Conservation (phyloP, 2,797 vertebrate species). For the Chelonia mydas region DNA sequence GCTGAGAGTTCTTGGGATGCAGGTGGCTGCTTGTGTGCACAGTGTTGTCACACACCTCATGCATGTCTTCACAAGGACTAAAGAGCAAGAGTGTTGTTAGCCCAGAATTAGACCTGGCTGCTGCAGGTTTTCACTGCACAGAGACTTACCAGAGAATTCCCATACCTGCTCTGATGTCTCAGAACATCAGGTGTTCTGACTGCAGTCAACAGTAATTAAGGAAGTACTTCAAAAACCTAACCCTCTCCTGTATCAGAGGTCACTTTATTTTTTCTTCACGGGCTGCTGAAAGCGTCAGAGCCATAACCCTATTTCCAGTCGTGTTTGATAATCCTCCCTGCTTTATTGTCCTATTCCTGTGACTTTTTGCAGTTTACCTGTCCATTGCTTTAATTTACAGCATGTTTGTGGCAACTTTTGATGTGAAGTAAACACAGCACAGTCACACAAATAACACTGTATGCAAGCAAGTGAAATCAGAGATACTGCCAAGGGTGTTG, state of each 20-base stretch:
- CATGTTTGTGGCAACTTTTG: background rate
- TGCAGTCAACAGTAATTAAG: background rate
- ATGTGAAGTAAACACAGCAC: background rate
- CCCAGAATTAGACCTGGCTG: background rate
- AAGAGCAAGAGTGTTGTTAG: background rate
- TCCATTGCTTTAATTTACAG: background rate
- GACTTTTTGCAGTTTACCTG: background rate
- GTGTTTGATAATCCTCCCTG: background rate
- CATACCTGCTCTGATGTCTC: background rate
- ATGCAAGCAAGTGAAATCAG: background rate
- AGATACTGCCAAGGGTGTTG: background rate
- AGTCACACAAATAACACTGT: background rate
- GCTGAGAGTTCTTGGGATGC: background rate
- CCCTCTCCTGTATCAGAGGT: background rate
- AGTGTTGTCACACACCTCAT: background rate
- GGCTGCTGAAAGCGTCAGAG: fast-evolving
- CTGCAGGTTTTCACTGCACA: background rate
- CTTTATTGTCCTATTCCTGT: background rate
- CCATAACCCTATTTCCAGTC: background rate
- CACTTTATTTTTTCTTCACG: background rate
- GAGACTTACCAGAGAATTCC: background rate
- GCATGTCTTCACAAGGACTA: background rate
- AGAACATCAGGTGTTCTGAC: background rate
- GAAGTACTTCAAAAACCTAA: background rate
- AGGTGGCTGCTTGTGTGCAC: background rate